Percentiles rank a stretch among this genome's conserved stretches.
Evolutionary conservation across 2,113 vertebrate species (phyloP).

Genomic region (Chaetops frenatus): DNA sequence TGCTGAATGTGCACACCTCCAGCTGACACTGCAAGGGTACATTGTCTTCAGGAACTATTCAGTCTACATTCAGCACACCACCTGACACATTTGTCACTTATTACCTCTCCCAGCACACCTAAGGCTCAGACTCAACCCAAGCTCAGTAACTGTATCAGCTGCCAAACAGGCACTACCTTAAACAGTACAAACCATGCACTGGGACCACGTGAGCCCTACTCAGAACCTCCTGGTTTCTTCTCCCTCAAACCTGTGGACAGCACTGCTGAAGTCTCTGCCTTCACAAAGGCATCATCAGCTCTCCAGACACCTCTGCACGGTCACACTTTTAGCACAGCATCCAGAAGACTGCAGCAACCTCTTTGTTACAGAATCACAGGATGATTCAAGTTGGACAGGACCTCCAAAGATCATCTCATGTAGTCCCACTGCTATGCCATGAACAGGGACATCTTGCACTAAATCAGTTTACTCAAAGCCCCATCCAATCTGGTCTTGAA

Average conservation of each 20-base stretch:
- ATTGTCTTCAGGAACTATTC: neutral
- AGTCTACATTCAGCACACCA: neutral
- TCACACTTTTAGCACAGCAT: neutral
- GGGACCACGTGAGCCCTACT: neutral
- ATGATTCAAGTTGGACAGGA: neutral
- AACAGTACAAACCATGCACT: neutral
- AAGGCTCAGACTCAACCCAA: neutral
- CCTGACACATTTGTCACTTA: neutral
- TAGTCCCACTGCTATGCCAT: neutral
- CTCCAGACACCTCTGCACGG: neutral
- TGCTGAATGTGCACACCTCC: neutral
- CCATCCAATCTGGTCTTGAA: neutral
- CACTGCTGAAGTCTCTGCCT: neutral
- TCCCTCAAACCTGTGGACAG: neutral
- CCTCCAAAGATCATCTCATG: neutral
- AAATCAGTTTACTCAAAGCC: neutral
- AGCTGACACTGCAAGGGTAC: neutral
- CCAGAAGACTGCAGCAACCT: neutral
- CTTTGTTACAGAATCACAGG: neutral
- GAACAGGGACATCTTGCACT: neutral
- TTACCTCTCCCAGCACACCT: neutral
- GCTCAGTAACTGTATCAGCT: neutral
- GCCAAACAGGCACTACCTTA: neutral
- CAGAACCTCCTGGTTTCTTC: neutral
- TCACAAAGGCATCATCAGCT: neutral